Conservation (phyloP, 2,113 vertebrate genomes). For the Meles meles region DNA sequence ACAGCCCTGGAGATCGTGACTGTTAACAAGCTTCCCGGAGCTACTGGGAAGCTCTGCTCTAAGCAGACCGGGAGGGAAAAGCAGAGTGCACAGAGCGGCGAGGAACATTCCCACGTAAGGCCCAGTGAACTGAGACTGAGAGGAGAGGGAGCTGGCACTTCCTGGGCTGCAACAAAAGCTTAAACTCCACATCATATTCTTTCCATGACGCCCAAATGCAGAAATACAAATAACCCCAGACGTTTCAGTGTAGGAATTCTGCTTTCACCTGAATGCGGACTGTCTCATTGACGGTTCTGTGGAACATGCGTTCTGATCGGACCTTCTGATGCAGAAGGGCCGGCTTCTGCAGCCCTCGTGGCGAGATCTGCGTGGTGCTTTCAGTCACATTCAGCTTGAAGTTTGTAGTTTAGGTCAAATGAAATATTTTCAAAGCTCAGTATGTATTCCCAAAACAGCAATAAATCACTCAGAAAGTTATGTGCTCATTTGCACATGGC, state of each 20-base stretch:
- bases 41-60: too few species aligned
- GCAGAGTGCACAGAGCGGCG: neutral
- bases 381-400: conserved; percentile 28
- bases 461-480: conserved; percentile 73
- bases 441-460: conserved; percentile 58
- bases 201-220: neutral
- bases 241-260: neutral
- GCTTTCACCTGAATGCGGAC: neutral
- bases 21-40: neutral
- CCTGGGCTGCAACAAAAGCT: neutral
- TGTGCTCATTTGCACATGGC: conserved; percentile 68
- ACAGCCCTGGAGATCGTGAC: neutral
- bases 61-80: neutral
- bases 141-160: neutral
- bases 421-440: conserved; percentile 60
- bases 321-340: neutral
- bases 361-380: neutral
- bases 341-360: neutral
- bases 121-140: neutral
- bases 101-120: neutral
- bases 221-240: neutral
- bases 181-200: neutral
- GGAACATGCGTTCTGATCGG: neutral
- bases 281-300: neutral
- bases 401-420: conserved; percentile 58